Conservation (phyloP, 2,888 invertebrate genomes). For the Apodemia hepburni region DNA sequence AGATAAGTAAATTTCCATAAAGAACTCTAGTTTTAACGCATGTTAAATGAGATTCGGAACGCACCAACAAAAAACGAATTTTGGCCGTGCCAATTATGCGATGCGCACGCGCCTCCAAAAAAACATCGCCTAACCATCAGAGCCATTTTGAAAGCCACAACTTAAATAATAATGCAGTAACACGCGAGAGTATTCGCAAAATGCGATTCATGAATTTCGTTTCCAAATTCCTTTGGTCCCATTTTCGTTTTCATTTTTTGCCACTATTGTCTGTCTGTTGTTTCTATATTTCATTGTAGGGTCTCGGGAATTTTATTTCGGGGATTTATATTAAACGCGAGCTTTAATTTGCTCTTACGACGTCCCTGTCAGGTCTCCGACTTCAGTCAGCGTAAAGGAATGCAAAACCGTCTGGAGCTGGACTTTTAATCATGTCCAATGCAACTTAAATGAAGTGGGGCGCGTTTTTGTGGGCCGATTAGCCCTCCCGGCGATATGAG, state of each 20-base stretch:
- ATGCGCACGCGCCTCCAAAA: conserved; percentile 76
- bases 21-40: conserved; percentile 11
- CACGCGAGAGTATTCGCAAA: conserved; percentile 77
- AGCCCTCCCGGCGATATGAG: conserved; percentile 64
- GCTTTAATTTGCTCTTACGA: conserved; percentile 52
- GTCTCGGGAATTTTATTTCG: conserved; percentile 45
- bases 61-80: conserved; percentile 50
- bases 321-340: conserved; percentile 38
- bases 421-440: conserved; percentile 44
- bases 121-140: conserved; percentile 60
- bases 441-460: conserved; percentile 69
- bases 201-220: conserved; percentile 76
- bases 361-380: conserved; percentile 32
- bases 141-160: conserved; percentile 67
- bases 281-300: conserved; percentile 40
- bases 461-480: conserved; percentile 67
- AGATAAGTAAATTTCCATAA: not conserved
- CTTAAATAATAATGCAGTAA: conserved; percentile 79
- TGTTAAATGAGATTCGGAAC: not conserved
- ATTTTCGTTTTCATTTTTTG: conserved; percentile 58
- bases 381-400: conserved; percentile 53
- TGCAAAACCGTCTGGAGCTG: conserved; percentile 47
- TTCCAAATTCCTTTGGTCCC: conserved; percentile 65
- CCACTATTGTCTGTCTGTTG: conserved; percentile 68
- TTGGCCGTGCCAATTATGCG: conserved; percentile 67